Conservation (phyloP, 2,888 invertebrate genomes). For the Aleiodes alternator region DNA sequence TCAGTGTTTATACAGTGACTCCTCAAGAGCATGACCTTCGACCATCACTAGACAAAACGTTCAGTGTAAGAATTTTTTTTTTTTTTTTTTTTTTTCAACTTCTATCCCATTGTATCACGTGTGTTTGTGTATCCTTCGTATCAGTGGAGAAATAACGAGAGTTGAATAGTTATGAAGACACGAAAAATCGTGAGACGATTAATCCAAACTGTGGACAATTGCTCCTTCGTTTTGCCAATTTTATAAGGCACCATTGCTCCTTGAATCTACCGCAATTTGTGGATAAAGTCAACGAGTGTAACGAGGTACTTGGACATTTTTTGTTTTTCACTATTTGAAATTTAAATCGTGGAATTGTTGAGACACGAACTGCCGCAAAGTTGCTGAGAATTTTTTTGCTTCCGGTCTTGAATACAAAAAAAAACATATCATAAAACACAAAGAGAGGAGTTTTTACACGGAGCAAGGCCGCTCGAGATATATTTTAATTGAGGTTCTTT, state of each 20-base stretch:
- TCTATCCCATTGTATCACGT: neutral
- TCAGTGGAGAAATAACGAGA: neutral
- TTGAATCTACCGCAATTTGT: slow-evolving; percentile 19
- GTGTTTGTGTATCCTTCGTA: neutral
- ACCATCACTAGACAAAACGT: neutral
- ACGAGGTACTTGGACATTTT: slow-evolving; percentile 35
- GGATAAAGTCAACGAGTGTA: slow-evolving; percentile 1
- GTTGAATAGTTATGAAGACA: neutral
- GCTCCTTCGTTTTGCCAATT: slow-evolving; percentile 7
- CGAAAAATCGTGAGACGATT: slow-evolving; percentile 40
- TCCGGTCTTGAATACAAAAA: slow-evolving; percentile 29
- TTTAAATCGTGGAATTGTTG: slow-evolving; percentile 36
- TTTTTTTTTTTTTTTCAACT: neutral
- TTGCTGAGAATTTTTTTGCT: slow-evolving; percentile 19
- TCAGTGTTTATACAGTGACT: slow-evolving; percentile 26
- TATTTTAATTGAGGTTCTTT: slow-evolving; percentile 34
- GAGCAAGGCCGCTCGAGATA: slow-evolving; percentile 12
- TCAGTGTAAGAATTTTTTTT: neutral
- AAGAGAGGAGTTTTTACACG: slow-evolving; percentile 1
- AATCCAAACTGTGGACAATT: slow-evolving; percentile 12
- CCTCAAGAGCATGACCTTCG: slow-evolving; percentile 38
- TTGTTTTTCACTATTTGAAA: slow-evolving; percentile 23
- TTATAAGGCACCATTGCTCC: neutral
- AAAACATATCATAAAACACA: slow-evolving; percentile 25
- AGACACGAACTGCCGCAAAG: neutral